Evolutionary conservation across 2,888 invertebrate species (phyloP).

Genomic region (Macrosiphum euphorbiae): DNA sequence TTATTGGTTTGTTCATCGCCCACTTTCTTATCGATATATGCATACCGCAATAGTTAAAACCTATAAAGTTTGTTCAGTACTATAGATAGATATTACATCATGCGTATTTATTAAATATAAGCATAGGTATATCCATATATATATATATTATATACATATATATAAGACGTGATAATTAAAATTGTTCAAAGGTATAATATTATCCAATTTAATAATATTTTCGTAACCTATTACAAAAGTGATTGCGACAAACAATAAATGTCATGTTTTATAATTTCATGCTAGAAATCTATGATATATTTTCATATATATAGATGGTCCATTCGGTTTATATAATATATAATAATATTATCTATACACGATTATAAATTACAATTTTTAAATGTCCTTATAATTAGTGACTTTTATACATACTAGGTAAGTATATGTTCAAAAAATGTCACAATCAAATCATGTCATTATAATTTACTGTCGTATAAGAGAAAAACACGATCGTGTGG

Average conservation of each 20-base stretch:
- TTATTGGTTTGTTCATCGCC: neutral
- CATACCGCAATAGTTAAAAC: neutral
- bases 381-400: neutral
- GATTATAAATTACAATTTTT: neutral
- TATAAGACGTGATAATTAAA: neutral
- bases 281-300: neutral
- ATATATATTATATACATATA: neutral
- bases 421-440: neutral
- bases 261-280: neutral
- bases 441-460: neutral
- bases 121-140: neutral
- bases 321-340: neutral
- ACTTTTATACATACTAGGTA: neutral
- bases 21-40: neutral
- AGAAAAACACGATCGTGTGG: neutral
- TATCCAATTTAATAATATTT: neutral
- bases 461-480: neutral
- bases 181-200: neutral
- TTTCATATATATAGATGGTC: neutral
- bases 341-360: neutral
- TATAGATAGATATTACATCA: neutral
- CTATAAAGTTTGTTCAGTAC: neutral
- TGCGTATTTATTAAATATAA: neutral
- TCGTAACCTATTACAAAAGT: neutral
- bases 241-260: neutral